Conservation (phyloP, 2,888 invertebrate species). For the Monoplex corrugatus region DNA sequence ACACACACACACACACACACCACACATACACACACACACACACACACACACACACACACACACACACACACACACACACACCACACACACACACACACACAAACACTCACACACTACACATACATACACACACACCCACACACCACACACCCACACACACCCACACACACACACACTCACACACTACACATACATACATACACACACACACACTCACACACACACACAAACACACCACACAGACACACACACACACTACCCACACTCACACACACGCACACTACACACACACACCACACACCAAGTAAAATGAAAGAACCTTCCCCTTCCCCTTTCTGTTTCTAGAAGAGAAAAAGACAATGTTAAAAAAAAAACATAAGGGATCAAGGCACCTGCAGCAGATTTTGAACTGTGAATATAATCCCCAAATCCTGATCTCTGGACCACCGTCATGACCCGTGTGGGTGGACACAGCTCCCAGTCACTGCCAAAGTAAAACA, state of each 20-base stretch:
- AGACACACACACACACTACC: background rate
- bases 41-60: conserved; percentile 4
- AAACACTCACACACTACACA: background rate
- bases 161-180: background rate
- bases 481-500: conserved; percentile 4
- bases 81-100: too few species aligned
- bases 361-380: too few species aligned
- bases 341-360: too few species aligned
- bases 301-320: background rate
- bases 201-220: background rate
- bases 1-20: background rate
- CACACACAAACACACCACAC: background rate
- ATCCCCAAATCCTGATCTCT: conserved; percentile 18
- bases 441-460: background rate
- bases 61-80: background rate
- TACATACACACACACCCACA: background rate
- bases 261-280: background rate
- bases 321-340: too few species aligned
- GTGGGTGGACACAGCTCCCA: conserved; percentile 36
- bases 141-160: background rate
- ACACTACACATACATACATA: too few species aligned
- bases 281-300: background rate
- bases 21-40: background rate
- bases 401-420: background rate
- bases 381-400: background rate